A percentile compares a stretch with the other conserved stretches of the same genome.
Conservation (phyloP, 1,140 invertebrate genomes). For the Eupeodes corollae region DNA sequence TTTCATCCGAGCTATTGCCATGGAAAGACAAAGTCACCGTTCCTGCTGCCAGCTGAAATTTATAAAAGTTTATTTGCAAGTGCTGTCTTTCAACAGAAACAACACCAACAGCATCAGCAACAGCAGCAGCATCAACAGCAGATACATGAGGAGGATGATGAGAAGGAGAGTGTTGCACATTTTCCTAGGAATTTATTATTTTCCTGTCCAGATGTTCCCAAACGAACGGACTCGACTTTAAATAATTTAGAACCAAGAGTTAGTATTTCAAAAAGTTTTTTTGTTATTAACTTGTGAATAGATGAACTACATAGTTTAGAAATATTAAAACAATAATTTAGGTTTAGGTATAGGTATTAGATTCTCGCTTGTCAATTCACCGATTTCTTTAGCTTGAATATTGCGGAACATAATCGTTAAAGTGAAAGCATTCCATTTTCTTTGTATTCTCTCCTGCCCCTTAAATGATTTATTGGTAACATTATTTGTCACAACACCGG, state of each 20-base stretch:
- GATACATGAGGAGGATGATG: not conserved
- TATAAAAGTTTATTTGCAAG: slow-evolving; percentile 66
- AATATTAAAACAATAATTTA: no score
- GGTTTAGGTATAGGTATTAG: no score
- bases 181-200: slow-evolving; percentile 31
- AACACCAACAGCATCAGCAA: slow-evolving; percentile 1
- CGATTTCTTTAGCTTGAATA: no score
- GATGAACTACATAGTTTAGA: no score
- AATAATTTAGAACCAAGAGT: not conserved
- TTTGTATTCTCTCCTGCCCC: no score
- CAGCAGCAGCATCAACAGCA: not conserved
- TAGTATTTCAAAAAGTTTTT: not conserved
- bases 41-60: slow-evolving; percentile 59
- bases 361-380: no score
- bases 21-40: slow-evolving; percentile 33
- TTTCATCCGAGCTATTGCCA: not conserved
- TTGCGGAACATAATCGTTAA: no score
- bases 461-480: no score
- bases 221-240: not conserved
- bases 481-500: no score
- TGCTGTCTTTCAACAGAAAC: slow-evolving; percentile 44
- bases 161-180: slow-evolving; percentile 5
- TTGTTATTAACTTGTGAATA: no score
- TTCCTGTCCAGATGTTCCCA: slow-evolving; percentile 12
- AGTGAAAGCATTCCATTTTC: no score